phyloP scores from a whole-genome alignment of 2,888 invertebrate species.

The Drosophila paranaensis region DNA sequence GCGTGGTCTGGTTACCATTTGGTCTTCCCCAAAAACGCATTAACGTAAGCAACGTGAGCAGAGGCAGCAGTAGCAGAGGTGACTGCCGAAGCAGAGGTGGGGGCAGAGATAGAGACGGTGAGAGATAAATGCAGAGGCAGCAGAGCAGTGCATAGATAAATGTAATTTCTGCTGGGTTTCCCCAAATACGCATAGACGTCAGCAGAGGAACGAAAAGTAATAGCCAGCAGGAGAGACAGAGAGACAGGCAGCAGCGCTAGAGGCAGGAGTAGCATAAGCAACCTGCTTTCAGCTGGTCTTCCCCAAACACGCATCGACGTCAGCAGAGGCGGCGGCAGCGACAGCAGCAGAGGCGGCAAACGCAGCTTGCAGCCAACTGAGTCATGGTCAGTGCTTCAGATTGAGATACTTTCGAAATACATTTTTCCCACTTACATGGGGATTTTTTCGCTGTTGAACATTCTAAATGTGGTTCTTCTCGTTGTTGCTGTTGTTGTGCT shows the following conservation, averaged over 20 bases:
- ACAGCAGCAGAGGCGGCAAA: constrained; percentile 3
- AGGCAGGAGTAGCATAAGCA: constrained; percentile 6
- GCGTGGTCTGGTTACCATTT: constrained; percentile 7
- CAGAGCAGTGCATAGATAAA: neutral
- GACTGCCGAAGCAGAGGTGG: neutral
- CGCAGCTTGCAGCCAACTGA: constrained; percentile 55
- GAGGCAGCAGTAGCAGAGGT: constrained; percentile 18
- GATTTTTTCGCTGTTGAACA: constrained; percentile 61
- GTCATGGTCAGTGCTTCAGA: constrained; percentile 58
- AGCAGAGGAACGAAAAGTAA: neutral
- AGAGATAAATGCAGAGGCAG: neutral
- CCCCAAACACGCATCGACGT: constrained; percentile 62
- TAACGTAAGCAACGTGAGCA: neutral
- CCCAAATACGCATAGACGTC: neutral
- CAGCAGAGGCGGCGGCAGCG: constrained; percentile 28
- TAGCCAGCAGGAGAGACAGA: constrained; percentile 6
- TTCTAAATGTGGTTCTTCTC: constrained; percentile 52
- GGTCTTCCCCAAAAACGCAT: constrained; percentile 9
- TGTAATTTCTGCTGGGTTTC: neutral
- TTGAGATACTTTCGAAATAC: constrained; percentile 65
- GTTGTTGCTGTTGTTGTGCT: constrained; percentile 22
- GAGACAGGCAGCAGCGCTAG: neutral
- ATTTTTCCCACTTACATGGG: constrained; percentile 76
- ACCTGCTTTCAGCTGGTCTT: constrained; percentile 46
- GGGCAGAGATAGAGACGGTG: too few relatives aligned